Evolutionary conservation across 2,888 invertebrate species (phyloP), one percentile per base, ranked within the genome.

Genomic region (Pseudococcus longispinus): DNA sequence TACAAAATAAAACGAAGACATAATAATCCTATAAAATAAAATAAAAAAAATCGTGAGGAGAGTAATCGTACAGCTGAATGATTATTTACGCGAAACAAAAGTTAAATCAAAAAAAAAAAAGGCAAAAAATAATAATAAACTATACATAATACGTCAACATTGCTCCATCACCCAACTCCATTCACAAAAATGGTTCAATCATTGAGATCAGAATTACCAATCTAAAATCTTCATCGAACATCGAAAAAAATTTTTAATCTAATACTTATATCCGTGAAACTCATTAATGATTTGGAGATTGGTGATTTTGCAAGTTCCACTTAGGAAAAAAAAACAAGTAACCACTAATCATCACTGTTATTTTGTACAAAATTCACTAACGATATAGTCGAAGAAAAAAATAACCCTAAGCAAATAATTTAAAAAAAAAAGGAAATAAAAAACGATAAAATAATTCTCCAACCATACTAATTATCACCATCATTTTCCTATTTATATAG

Each of bases 351-450:
- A 80, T 80, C 77, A 80, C 77, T 80, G 37, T 80, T 80, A 37
- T 70, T 80, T 80, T 80, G 77, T 80, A 80, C 77, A 80, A 42
- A 80, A 42, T 80, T 80, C 20, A 80, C 77, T 80, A 80, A 80
- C 23, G 15, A 80, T 80, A 42, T 70, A 26, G 18, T 65, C 65
- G 29, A 70, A 20, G 29, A 80, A 80, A 80, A 20, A 42, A 42
- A 23, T 80, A 80, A 80, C 23, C 23, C 23, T 60, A 20, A 23
- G 8, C 9, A 20, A 42, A 42, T 32, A 37, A 4, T 23, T 29
- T n/a, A n/a, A 74, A 74, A 74, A 32, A 74, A 29, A 29, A 74
- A 32, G 42, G 13, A 18, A 77, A 37, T 9, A 80, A 80, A 80
- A 42, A 20, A 37, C 1, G 20, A 20, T 20, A 20, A 80, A 80